Conservation (phyloP, 2,797 vertebrate genomes). For the Microchirus variegatus region DNA sequence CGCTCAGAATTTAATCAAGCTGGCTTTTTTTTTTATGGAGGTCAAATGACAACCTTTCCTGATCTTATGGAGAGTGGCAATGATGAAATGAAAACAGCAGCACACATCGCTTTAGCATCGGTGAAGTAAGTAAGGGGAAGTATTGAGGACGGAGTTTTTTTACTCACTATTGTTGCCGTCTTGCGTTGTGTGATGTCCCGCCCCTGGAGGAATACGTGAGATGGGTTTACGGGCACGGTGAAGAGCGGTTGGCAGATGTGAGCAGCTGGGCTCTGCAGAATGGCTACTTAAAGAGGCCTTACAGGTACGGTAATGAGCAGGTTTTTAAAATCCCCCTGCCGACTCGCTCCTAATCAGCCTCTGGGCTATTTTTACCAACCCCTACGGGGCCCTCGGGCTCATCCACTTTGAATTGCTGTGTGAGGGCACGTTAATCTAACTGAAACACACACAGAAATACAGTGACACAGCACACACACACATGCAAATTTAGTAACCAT, state of each 20-base stretch:
- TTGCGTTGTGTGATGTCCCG: constrained; percentile 64
- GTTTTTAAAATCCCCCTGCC: constrained; percentile 76
- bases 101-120: constrained; percentile 40
- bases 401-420: constrained; percentile 73
- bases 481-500: constrained; percentile 46
- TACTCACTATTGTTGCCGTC: constrained; percentile 51
- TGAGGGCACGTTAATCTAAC: constrained; percentile 67
- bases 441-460: constrained; percentile 43
- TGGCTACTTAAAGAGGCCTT: constrained; percentile 77
- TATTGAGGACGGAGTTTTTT: constrained; percentile 73
- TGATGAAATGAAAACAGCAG: constrained; percentile 49
- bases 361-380: constrained; percentile 82
- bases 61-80: constrained; percentile 29
- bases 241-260: constrained; percentile 78
- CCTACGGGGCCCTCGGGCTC: constrained; percentile 74
- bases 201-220: constrained; percentile 68
- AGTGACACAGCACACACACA: constrained; percentile 48
- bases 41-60: constrained; percentile 35
- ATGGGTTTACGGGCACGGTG: constrained; percentile 62
- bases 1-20: constrained; percentile 16
- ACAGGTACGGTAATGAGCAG: constrained; percentile 82
- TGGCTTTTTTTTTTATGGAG: constrained; percentile 37
- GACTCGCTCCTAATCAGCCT: constrained; percentile 81
- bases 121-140: constrained; percentile 55
- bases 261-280: constrained; percentile 75